A percentile compares a stretch with the other conserved stretches of the same genome.
Evolutionary conservation across 92 coral and sea anemone genomes (phyloP).

Genomic region (Porites cylindrica): DNA sequence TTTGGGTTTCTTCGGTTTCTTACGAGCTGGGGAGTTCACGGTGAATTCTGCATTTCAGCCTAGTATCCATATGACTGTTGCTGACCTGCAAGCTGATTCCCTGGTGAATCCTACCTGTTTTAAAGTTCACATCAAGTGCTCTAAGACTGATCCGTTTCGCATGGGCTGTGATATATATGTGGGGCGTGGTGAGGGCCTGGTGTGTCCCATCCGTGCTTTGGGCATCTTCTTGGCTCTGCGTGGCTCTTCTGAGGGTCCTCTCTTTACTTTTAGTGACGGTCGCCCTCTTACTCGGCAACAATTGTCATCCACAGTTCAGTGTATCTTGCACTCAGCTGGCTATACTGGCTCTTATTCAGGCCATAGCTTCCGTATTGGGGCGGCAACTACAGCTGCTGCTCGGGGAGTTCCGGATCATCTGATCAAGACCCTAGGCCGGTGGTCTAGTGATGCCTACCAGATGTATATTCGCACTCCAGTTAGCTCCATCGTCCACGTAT

Average conservation of each 20-base stretch:
- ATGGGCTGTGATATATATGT: background rate
- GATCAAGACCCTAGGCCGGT: background rate
- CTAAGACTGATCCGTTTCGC: background rate
- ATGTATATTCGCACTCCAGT: slow-evolving; percentile 9
- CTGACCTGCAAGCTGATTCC: too few species aligned
- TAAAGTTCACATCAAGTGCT: background rate
- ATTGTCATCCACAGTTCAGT: slow-evolving; percentile 39
- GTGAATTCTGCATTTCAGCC: too few species aligned
- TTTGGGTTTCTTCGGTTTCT: too few species aligned
- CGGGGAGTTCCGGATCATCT: slow-evolving; percentile 38
- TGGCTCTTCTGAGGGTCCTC: slow-evolving; percentile 16
- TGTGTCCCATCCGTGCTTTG: background rate
- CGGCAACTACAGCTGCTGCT: slow-evolving; percentile 69
- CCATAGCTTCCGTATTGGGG: slow-evolving; percentile 74
- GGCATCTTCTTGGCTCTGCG: background rate
- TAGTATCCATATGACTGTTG: too few species aligned
- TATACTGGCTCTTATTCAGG: slow-evolving; percentile 55
- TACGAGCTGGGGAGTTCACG: too few species aligned
- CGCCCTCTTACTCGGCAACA: slow-evolving; percentile 57
- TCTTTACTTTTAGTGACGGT: slow-evolving; percentile 51
- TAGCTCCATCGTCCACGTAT: background rate
- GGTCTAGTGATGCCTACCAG: slow-evolving; percentile 39
- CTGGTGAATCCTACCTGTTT: too few species aligned
- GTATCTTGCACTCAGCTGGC: slow-evolving; percentile 42
- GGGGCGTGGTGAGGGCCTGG: background rate